Base-by-base conservation (phyloP, 1,140 invertebrate species). In the Vanessa tameamea region DNA sequence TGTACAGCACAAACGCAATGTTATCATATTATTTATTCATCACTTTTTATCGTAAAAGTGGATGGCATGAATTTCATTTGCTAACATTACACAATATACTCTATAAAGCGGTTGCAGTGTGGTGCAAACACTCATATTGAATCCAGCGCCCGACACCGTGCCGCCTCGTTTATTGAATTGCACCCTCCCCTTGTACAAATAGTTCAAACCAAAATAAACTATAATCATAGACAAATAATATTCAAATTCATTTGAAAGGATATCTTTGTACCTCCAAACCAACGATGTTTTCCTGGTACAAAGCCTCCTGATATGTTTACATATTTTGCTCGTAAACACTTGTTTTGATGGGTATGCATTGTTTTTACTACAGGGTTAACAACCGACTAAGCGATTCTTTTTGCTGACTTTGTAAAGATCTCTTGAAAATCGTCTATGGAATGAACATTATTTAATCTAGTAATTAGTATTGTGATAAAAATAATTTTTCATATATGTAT, bases 151-250 rank as follows among this genome's bases (percentile, higher is more conserved):
- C 73, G 79, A 73, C 79, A 71, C 70, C 64, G 69, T 67, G 79
- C 78, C 79, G 79, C 79, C 79, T 70, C 66, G 23, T 75, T 78
- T 78, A 81, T 78, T 81, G 77, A 78, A 81, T 78, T 64, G 69
- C 76, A 78, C 69, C 72, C 69, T 63, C 51, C 73, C 69, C 69
- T 64, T 53, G 16, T 16, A 63, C 16, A 64, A 71, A 67, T 47
- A 67, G 50, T 31, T 50, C 37, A 16, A 67, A 4, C 20, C 26
- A 72, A 67, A 59, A 14, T 67, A 12, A 51, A 75, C 77, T 48
- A 13, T 73, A 64, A 48, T 5, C 0, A 0, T 13, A 59, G 20
- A 59, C 0, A 14, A 2, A 48, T 65, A 76, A 69, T 26, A 64
- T 51, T 53, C n/a, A 63, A 13, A 47, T 61, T 74, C 37, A 12